These are phyloP conservation scores for Pristionchus entomophagus DNA, from an alignment of 2,888 invertebrate species.

Conservation along the genomic window DNA sequence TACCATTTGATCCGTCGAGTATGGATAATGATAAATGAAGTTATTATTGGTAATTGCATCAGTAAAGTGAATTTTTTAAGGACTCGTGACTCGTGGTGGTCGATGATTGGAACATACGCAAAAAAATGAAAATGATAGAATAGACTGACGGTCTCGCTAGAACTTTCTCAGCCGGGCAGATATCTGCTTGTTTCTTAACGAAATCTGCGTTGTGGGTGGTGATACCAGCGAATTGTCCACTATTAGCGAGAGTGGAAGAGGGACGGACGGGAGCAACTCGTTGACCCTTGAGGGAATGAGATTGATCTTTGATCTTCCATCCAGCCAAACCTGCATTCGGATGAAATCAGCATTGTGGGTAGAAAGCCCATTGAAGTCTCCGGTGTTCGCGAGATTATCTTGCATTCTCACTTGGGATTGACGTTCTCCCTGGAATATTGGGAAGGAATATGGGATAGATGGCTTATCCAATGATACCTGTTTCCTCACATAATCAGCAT, in stretches of 20 bases:
- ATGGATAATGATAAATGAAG: not conserved
- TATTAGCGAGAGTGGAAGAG: not conserved
- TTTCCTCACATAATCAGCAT: conserved; percentile 51
- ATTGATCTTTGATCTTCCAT: not conserved
- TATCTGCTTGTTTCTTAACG: conserved; percentile 58
- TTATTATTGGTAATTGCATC: not conserved
- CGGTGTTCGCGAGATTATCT: conserved; percentile 43
- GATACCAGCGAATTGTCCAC: not conserved
- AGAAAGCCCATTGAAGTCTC: conserved; percentile 51
- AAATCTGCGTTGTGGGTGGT: conserved; percentile 45
- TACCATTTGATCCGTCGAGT: not conserved
- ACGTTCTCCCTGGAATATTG: conserved; percentile 47
- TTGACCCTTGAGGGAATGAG: not conserved
- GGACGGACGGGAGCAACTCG: conserved; percentile 28
- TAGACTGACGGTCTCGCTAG: conserved; percentile 50
- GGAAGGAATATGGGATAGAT: too few species aligned
- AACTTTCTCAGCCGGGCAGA: conserved; percentile 65
- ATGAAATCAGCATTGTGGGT: conserved; percentile 52
- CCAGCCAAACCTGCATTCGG: conserved; percentile 46
- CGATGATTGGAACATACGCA: too few species aligned
- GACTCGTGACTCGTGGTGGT: too few species aligned
- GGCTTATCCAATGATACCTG: too few species aligned
- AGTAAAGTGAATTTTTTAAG: too few species aligned
- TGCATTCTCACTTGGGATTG: conserved; percentile 11
- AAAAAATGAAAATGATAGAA: not conserved